Base-by-base conservation (phyloP, 2,888 invertebrate species). In the Clostera curtula region DNA sequence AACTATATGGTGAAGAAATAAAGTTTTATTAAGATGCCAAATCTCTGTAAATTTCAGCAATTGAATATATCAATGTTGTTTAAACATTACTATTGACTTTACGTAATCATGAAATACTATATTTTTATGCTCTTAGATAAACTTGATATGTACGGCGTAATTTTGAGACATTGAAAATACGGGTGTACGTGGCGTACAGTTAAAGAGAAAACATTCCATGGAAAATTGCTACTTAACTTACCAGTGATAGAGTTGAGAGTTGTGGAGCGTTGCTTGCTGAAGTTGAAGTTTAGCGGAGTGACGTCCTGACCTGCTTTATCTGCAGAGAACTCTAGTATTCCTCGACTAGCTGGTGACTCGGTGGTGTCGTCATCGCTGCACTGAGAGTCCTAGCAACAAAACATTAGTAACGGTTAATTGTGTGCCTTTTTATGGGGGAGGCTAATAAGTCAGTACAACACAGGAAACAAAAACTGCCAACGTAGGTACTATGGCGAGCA, bases 291-390 rank as follows among this genome's bases (percentile, higher is more conserved):
- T 40, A 93, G 87, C 0, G 95, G 95, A 1, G 95, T 95, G 29
- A 95, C 92, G 60, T 95, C 95, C 56, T 90, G 90, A 1, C 95
- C 95, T 0, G 94, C 94, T 63, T 94, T 94, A 40, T 93, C 92
- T 0, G 95, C 92, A 12, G 92, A 90, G 71, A 95, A 93, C 69
- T 95, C 95, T 27, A 95, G 72, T 49, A 92, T 91, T 20, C 91
- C 91, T 35, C 90, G 88, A 29, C 90, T 90, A 1, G 73, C 68
- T 1, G 84, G 82, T 0, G 82, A 77, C 35, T 84, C 84, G 0
- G 84, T n/a, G n/a, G n/a, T 83, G 18, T 84, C 85, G 24, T 85
- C 84, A 30, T 84, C 84, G 27, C 83, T 84, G 44, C 79, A 80
- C 34, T 84, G 83, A 1, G 84, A 85, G 36, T 85, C 84, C 85